Percentiles rank a stretch among this genome's conserved stretches.
These are phyloP conservation scores for Lagenorhynchus albirostris DNA, from an alignment of 2,113 vertebrate genomes.

Conservation along the genomic window DNA sequence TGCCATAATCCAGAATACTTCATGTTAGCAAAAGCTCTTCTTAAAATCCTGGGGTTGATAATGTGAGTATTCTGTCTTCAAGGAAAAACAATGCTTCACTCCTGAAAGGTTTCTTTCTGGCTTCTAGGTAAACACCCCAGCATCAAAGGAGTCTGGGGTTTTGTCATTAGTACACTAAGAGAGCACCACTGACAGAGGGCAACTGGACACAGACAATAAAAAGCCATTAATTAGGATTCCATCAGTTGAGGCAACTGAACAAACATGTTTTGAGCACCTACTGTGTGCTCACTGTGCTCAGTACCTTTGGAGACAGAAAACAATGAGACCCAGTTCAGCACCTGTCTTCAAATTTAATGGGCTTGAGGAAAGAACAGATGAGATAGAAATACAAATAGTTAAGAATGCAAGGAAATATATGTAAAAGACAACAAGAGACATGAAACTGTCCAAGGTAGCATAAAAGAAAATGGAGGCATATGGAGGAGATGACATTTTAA, in stretches of 20 bases:
- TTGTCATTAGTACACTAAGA: neutral
- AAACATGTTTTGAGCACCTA: neutral
- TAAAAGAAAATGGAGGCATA: neutral
- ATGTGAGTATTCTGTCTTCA: neutral
- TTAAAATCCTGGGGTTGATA: neutral
- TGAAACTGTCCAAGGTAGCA: neutral
- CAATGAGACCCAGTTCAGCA: neutral
- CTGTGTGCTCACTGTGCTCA: neutral
- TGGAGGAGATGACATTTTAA: neutral
- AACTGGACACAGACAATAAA: neutral
- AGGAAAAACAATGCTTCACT: neutral
- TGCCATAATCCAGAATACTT: neutral
- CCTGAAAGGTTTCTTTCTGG: neutral
- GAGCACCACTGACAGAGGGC: neutral
- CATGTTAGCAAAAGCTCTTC: neutral
- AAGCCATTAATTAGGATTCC: neutral
- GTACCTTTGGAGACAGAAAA: neutral
- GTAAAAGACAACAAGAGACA: neutral
- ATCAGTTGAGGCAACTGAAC: neutral
- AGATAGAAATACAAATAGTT: neutral
- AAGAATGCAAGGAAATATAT: neutral
- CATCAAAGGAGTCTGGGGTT: neutral
- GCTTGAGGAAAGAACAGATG: neutral
- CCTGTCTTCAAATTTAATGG: neutral
- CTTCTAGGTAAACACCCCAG: neutral